These are phyloP conservation scores for Embidobia sp. DNA, from an alignment of 2,888 invertebrate genomes.

Conservation along the genomic window DNA sequence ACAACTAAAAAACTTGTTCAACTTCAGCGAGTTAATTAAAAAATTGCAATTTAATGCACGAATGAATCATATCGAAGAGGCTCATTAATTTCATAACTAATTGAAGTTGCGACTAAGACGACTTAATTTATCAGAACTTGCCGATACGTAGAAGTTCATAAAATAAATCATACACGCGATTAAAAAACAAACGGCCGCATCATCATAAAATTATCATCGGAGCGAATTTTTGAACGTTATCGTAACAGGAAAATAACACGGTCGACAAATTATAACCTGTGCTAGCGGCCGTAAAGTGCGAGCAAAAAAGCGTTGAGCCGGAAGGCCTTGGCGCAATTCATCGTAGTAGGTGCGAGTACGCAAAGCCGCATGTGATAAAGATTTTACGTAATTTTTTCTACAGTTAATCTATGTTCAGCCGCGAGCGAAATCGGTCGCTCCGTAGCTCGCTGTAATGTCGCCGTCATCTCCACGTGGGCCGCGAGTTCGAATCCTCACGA, in stretches of 20 bases:
- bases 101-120: too few relatives aligned
- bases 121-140: too few relatives aligned
- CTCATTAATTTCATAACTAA: too few relatives aligned
- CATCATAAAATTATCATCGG: not conserved
- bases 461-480: too few relatives aligned
- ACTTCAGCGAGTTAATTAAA: too few relatives aligned
- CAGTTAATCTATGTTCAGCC: constrained; percentile 8
- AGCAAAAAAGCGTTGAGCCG: constrained; percentile 30
- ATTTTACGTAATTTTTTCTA: constrained; percentile 39
- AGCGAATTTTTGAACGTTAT: constrained; percentile 33
- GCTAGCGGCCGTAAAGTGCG: not conserved
- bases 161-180: not conserved
- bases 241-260: constrained; percentile 33
- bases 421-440: not conserved
- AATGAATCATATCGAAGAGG: too few relatives aligned
- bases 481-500: not conserved
- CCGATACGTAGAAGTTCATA: too few relatives aligned
- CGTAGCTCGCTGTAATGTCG: not conserved
- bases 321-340: constrained; percentile 49
- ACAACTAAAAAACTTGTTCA: too few relatives aligned
- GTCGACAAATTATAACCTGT: constrained; percentile 11
- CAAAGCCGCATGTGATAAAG: constrained; percentile 33
- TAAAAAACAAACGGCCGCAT: not conserved
- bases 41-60: too few relatives aligned
- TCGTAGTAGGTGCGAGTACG: constrained; percentile 46